Percentiles rank a stretch among this genome's conserved stretches.
These are phyloP conservation scores for Pseudorasbora parva DNA, from an alignment of 2,113 vertebrate genomes.

Conservation along the genomic window DNA sequence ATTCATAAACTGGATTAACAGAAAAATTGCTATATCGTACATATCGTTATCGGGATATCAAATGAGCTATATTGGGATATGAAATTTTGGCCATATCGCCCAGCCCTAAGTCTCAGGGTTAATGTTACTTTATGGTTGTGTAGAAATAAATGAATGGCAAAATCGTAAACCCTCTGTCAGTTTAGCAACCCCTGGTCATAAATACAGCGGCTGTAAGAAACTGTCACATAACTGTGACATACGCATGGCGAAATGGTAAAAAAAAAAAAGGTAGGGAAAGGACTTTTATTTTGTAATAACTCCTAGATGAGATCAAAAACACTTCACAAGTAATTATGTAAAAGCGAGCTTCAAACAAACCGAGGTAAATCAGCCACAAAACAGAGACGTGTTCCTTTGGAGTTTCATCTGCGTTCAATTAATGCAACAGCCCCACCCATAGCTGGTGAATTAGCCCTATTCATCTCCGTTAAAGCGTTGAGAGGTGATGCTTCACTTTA, in stretches of 20 bases:
- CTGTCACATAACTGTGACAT: neutral
- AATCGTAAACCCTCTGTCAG: too few relatives aligned
- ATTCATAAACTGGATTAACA: too few relatives aligned
- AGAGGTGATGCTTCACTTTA: constrained; percentile 44
- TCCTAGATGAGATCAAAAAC: neutral
- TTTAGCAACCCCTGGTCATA: neutral
- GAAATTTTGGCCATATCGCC: too few relatives aligned
- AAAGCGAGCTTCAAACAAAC: constrained; percentile 11
- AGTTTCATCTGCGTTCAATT: constrained; percentile 26
- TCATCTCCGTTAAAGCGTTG: constrained; percentile 38
- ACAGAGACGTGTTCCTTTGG: constrained; percentile 21
- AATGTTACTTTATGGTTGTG: too few relatives aligned
- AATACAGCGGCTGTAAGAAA: neutral
- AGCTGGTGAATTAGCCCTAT: constrained; percentile 41
- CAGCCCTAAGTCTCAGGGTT: too few relatives aligned
- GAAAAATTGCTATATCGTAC: too few relatives aligned
- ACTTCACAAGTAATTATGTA: constrained; percentile 21
- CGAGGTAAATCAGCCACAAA: constrained; percentile 38
- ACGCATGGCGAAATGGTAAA: neutral
- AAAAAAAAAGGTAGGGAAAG: neutral
- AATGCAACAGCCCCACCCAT: constrained; percentile 39
- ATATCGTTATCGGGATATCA: too few relatives aligned
- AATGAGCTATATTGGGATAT: too few relatives aligned
- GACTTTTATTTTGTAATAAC: constrained; percentile 29
- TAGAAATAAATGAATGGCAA: too few relatives aligned